Evolutionary conservation across 64 coral and sea anemone species (phyloP), one percentile per base, ranked within the genome.

Genomic region (Porites lutea): DNA sequence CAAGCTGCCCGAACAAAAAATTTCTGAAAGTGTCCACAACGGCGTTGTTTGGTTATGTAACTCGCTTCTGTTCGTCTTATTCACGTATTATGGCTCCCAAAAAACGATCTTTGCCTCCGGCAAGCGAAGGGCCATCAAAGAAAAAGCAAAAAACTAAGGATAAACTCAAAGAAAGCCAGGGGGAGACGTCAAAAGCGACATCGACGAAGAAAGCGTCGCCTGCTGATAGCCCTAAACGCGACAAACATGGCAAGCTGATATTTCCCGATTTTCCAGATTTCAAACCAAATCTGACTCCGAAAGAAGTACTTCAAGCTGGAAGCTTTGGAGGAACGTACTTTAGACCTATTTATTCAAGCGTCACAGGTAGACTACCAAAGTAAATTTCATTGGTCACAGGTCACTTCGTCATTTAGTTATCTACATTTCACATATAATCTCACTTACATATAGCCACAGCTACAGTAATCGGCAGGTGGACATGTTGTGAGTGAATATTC

Each of bases 281-380:
- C 75, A 94, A 93, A 22, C 95, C 95, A 55, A 97, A 94, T 15
- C 54, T 97, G 79, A 97, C 95, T 1, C 95, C 95, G 3, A 94
- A 94, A 77, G 95, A 97, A 82, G 92, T 97, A 65, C 82, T 97
- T 47, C 95, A 94, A 52, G 82, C 88, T 51, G 92, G 92, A 13
- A 94, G 92, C 82, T 94, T 97, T 75, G 95, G 95, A 13, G 95
- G 95, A 62, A 96, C 95, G 13, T 96, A 96, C 68, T 96, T 87
- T 46, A 63, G 95, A 19, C 92, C 95, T 3, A 96, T 96, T 27
- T 72, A 58, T 78, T 96, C 95, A 4, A 82, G 87, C 52, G 83
- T 96, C 23, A 96, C 95, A 74, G 91, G 95, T 96, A 53, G 52
- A 37, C 27, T 37, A 37, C 27, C 27, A 37, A 37, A 37, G 27